Evolutionary conservation across 2,888 invertebrate species (phyloP).

Genomic region (Lasioglossum malachurum): DNA sequence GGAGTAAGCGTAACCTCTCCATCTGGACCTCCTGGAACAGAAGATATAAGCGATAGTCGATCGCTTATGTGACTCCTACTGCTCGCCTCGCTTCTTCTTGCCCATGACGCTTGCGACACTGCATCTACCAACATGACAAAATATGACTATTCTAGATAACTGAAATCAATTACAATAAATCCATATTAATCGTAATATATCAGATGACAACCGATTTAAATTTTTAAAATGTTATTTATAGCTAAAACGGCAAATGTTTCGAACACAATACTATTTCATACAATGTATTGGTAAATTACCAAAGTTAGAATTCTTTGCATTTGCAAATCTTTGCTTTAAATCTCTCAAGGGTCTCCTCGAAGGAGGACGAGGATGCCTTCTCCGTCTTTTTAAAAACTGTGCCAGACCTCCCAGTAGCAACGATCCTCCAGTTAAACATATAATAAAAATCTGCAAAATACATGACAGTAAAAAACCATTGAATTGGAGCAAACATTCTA

Average conservation of each 20-base stretch:
- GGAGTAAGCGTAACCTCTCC: conserved; percentile 91
- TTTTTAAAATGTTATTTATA: not conserved
- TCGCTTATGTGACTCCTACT: conserved; percentile 82
- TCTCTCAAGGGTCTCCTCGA: conserved; percentile 79
- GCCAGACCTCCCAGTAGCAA: conserved; percentile 93
- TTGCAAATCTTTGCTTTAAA: conserved; percentile 79
- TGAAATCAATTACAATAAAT: not conserved
- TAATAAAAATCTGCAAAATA: conserved; percentile 87
- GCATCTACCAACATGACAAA: conserved; percentile 72
- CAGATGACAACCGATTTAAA: not conserved
- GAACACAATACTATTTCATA: not conserved
- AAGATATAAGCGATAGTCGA: conserved; percentile 82
- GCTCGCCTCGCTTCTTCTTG: conserved; percentile 82
- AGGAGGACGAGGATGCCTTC: conserved; percentile 80
- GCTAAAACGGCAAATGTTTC: not conserved
- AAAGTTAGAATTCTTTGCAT: conserved; percentile 81
- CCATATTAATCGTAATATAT: not conserved
- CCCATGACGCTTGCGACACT: conserved; percentile 83
- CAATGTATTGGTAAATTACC: conserved; percentile 73
- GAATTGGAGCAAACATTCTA: not conserved
- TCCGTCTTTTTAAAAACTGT: conserved; percentile 90
- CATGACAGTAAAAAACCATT: conserved; percentile 12
- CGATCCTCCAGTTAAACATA: conserved; percentile 92
- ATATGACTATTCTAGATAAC: not conserved
- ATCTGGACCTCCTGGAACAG: conserved; percentile 84